Percentiles rank a stretch among this genome's conserved stretches.
Evolutionary conservation across 2,888 invertebrate genomes (phyloP).

Genomic region (Conops quadrifasciatus): DNA sequence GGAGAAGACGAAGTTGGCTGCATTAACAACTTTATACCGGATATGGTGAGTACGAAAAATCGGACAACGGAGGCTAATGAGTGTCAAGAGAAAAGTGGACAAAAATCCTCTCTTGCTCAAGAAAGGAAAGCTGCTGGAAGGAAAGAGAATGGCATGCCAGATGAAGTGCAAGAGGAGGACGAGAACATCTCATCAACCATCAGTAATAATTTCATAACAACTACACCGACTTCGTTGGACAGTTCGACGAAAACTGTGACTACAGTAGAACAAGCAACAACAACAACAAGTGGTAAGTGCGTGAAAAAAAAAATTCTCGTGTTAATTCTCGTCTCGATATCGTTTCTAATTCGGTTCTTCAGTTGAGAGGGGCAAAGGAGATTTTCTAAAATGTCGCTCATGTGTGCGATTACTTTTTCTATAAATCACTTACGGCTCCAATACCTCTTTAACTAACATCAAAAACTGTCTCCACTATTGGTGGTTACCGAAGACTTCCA

Average conservation of each 20-base stretch:
- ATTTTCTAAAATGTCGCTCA: no score
- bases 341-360: no score
- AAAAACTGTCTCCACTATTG: no score
- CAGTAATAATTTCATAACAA: not conserved
- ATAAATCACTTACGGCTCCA: no score
- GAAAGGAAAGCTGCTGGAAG: conserved; percentile 29
- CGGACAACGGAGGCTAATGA: conserved; percentile 50
- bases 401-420: no score
- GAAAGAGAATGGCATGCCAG: conserved; percentile 15
- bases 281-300: not conserved
- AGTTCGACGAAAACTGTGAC: not conserved
- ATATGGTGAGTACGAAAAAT: conserved; percentile 52
- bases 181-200: not conserved
- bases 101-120: not conserved
- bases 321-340: no score
- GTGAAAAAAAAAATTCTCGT: no score
- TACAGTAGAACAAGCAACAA: not conserved
- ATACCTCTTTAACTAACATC: no score
- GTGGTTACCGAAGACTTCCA: no score
- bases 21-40: conserved; percentile 59
- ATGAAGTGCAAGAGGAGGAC: not conserved
- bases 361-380: no score
- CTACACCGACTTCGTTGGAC: conserved; percentile 27
- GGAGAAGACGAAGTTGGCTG: conserved; percentile 85
- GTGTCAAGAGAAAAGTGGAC: conserved; percentile 47